phyloP scores from a whole-genome alignment of 37 sponge, comb jelly and placozoan genomes.

The Ephydatia muelleri region DNA sequence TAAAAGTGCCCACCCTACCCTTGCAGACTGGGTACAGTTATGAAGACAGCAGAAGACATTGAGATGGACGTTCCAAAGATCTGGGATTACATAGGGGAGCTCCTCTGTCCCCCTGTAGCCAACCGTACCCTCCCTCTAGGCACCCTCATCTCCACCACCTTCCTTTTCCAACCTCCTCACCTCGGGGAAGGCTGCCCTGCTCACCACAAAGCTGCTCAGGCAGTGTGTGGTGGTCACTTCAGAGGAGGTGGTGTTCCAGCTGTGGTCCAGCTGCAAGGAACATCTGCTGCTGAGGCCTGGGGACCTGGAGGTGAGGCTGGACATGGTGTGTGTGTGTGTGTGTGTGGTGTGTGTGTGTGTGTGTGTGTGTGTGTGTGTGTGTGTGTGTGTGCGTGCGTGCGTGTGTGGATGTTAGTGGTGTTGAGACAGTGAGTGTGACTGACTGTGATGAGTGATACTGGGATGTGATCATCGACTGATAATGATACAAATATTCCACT shows the following conservation, averaged over 20 bases:
- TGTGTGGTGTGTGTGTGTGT: too few relatives aligned
- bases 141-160: not conserved
- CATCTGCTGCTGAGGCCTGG: not conserved
- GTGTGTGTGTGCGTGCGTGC: too few relatives aligned
- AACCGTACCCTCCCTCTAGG: not conserved
- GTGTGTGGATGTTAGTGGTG: too few relatives aligned
- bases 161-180: not conserved
- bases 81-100: constrained; percentile 67
- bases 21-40: constrained; percentile 17
- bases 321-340: too few relatives aligned
- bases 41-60: constrained; percentile 76
- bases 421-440: too few relatives aligned
- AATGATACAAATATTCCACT: too few relatives aligned
- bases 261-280: not conserved
- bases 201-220: not conserved
- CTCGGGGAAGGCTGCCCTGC: not conserved
- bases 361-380: too few relatives aligned
- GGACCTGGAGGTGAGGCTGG: not conserved
- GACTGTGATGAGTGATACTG: too few relatives aligned
- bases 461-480: too few relatives aligned
- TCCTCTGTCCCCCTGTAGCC: constrained; percentile 33
- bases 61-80: constrained; percentile 72
- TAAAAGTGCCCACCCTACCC: not conserved
- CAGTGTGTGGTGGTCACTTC: not conserved
- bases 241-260: not conserved